These are phyloP conservation scores for Mesoligia furuncula DNA, from an alignment of 2,888 invertebrate species.

Conservation along the genomic window DNA sequence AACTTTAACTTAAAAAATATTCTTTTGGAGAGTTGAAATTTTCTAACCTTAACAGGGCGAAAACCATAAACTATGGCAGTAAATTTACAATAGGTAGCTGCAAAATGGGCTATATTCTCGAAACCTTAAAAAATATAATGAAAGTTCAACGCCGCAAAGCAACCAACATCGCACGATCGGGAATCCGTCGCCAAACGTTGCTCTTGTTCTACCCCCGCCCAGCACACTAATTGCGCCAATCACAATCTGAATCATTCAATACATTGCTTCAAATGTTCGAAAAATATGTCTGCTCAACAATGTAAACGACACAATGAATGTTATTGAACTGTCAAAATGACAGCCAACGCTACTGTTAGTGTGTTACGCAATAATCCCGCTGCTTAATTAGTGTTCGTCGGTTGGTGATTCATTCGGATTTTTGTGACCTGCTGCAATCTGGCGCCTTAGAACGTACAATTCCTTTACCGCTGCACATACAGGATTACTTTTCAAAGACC, in stretches of 20 bases:
- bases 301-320: background rate
- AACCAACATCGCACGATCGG: background rate
- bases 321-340: background rate
- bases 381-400: conserved; percentile 1
- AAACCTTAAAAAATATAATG: conserved; percentile 9
- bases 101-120: background rate
- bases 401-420: conserved; percentile 39
- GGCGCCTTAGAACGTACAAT: background rate
- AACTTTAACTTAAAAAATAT: background rate
- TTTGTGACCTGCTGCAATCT: background rate
- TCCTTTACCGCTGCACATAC: too few species aligned
- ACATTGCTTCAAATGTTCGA: background rate
- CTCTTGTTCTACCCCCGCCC: background rate
- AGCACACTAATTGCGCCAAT: background rate
- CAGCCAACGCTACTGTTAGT: background rate
- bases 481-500: too few species aligned
- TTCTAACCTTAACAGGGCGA: background rate
- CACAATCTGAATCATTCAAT: background rate
- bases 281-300: background rate
- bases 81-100: background rate
- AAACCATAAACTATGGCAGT: background rate
- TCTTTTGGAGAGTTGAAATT: background rate
- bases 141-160: background rate
- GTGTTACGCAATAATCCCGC: too few species aligned
- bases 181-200: conserved; percentile 16